Evolutionary conservation across 1,140 invertebrate genomes (phyloP), one percentile per base, ranked within the genome.

Genomic region (Planococcus citri): DNA sequence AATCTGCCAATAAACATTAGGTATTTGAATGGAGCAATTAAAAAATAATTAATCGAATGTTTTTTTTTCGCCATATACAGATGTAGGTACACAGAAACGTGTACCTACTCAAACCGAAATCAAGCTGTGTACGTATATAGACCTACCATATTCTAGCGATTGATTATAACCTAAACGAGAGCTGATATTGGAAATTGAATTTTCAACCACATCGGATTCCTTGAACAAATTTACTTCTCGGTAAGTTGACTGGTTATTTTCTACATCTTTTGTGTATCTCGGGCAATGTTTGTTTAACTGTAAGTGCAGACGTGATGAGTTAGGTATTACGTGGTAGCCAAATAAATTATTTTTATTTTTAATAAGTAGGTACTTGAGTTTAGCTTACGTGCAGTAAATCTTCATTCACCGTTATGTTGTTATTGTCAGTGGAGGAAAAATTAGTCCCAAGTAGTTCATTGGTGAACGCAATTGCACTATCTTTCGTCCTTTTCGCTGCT

Each of bases 91-190:
- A n/a, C n/a, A n/a, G n/a, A n/a, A n/a, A n/a, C n/a, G n/a, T n/a
- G n/a, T n/a, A n/a, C n/a, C n/a, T n/a, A n/a, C n/a, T n/a, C n/a
- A n/a, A n/a, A n/a, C n/a, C n/a, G n/a, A n/a, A n/a, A n/a, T n/a
- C n/a, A n/a, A 25, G 57, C 51, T 10, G 22, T 17, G 12, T 60
- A 17, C 0, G 21, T 2, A 64, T 27, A 17, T 22, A 41, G 61
- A 73, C 71, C 71, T 69, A 75, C 75, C 71, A 12, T 69, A 69
- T 10, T 70, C 72, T 8, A 75, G 41, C 29, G 73, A 71, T 68
- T 75, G 71, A 17, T 68, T 61, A 58, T 75, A 75, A 60, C 75
- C 75, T n/a, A 75, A 71, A n/a, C 72, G 61, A 20, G 22, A 60
- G 69, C 74, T 74, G 0, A 75, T 72, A 1, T 68, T 68, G 4